phyloP scores from a whole-genome alignment of 2,888 invertebrate genomes.

The Epistrophe eligans region DNA sequence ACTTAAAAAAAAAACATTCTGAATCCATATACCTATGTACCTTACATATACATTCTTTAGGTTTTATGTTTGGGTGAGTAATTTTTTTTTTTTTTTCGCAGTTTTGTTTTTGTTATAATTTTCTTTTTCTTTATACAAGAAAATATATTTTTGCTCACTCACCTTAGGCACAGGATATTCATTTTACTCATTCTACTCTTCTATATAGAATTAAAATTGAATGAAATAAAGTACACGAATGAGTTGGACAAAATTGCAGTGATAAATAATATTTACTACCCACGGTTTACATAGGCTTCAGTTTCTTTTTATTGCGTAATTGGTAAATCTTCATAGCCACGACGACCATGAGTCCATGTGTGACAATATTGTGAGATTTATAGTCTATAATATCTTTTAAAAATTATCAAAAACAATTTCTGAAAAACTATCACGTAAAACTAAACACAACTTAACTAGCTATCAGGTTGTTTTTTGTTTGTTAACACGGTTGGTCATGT shows the following conservation, averaged over 20 bases:
- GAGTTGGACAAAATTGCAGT: neutral
- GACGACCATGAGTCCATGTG: too few relatives aligned
- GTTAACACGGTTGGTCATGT: too few relatives aligned
- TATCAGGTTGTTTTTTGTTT: too few relatives aligned
- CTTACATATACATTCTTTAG: conserved; percentile 12
- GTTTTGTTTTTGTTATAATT: neutral
- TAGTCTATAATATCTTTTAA: too few relatives aligned
- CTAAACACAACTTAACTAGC: too few relatives aligned
- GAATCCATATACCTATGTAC: neutral
- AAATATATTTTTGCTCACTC: neutral
- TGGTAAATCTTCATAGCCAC: too few relatives aligned
- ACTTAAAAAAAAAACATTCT: neutral
- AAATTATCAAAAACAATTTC: too few relatives aligned
- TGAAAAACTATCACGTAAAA: too few relatives aligned
- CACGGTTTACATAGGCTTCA: too few relatives aligned
- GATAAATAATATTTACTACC: too few relatives aligned
- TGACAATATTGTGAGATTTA: too few relatives aligned
- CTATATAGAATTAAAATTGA: neutral
- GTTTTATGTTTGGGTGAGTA: conserved; percentile 6
- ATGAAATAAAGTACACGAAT: neutral
- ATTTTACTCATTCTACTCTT: neutral
- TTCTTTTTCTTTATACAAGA: neutral
- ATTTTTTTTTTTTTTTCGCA: conserved; percentile 9
- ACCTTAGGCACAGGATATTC: conserved; percentile 8
- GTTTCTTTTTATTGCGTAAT: too few relatives aligned